Evolutionary conservation across 2,888 invertebrate genomes (phyloP).

Genomic region (Cepaea hortensis): DNA sequence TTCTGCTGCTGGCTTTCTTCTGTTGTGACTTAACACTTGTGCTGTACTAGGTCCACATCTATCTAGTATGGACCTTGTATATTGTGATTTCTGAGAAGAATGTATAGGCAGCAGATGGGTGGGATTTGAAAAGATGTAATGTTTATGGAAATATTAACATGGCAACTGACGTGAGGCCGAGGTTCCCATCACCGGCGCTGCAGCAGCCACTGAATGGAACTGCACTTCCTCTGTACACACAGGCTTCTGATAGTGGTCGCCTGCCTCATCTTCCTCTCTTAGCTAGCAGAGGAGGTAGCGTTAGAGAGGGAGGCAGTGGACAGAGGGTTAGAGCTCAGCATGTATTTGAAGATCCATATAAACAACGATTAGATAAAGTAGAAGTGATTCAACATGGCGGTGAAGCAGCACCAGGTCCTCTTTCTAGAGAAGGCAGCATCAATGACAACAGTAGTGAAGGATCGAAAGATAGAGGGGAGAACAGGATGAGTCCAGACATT

Average conservation of each 20-base stretch:
- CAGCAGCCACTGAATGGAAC: constrained; percentile 62
- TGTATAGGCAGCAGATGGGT: background rate
- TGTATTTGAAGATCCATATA: constrained; percentile 68
- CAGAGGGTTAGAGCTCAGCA: constrained; percentile 73
- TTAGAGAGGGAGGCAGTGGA: constrained; percentile 66
- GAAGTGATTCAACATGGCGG: constrained; percentile 70
- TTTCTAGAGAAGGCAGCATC: constrained; percentile 72
- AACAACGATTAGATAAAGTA: constrained; percentile 63
- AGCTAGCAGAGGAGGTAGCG: constrained; percentile 70
- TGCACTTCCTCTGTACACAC: constrained; percentile 51
- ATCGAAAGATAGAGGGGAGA: constrained; percentile 69
- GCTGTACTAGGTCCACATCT: no score
- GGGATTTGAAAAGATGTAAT: constrained; percentile 15
- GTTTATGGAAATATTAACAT: constrained; percentile 57
- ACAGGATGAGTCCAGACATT: constrained; percentile 73
- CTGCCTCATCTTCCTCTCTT: constrained; percentile 73
- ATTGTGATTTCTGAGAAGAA: background rate
- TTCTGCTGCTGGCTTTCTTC: no score
- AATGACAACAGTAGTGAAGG: constrained; percentile 65
- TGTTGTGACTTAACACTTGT: no score
- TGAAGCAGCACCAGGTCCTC: constrained; percentile 64
- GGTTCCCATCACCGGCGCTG: constrained; percentile 62
- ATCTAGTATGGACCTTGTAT: constrained; percentile 1
- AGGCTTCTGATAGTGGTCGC: constrained; percentile 59
- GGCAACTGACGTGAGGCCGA: constrained; percentile 70